A percentile compares a stretch with the other conserved stretches of the same genome.
Evolutionary conservation across 2,797 vertebrate genomes (phyloP).

Genomic region (Centroberyx gerrardi): DNA sequence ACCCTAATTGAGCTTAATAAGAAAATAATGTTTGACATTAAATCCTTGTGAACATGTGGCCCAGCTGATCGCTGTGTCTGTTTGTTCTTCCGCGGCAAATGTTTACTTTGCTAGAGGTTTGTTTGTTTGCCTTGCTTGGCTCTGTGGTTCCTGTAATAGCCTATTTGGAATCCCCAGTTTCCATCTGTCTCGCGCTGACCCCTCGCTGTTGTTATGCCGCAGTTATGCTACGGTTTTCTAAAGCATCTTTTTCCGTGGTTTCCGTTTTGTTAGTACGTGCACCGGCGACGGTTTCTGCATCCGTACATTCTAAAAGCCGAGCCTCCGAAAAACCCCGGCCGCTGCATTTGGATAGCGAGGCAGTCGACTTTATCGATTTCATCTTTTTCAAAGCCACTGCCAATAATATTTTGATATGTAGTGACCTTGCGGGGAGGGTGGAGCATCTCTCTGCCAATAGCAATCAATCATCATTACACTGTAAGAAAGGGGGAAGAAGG

Average conservation of each 20-base stretch:
- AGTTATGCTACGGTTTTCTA: constrained; percentile 26
- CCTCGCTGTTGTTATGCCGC: constrained; percentile 23
- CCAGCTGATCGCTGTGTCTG: constrained; percentile 68
- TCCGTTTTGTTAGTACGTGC: constrained; percentile 37
- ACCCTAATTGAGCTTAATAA: constrained; percentile 89
- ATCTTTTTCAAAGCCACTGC: constrained; percentile 35
- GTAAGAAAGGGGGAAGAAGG: constrained; percentile 12
- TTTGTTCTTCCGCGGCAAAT: constrained; percentile 66
- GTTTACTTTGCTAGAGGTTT: constrained; percentile 58
- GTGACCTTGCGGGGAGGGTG: constrained; percentile 66
- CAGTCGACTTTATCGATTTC: constrained; percentile 52
- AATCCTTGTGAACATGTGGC: constrained; percentile 81
- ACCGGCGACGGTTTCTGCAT: constrained; percentile 8
- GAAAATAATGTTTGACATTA: constrained; percentile 88
- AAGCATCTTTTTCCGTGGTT: constrained; percentile 24
- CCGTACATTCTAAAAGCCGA: constrained; percentile 19
- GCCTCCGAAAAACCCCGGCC: constrained; percentile 29
- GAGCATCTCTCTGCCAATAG: constrained; percentile 39
- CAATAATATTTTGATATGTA: constrained; percentile 52
- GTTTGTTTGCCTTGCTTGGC: constrained; percentile 52
- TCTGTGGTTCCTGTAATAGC: constrained; percentile 46
- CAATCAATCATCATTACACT: constrained; percentile 66
- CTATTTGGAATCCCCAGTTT: constrained; percentile 50
- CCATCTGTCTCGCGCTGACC: constrained; percentile 54
- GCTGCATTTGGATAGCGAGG: constrained; percentile 34